Conservation (phyloP, 2,888 invertebrate species). For the Antitype chi region DNA sequence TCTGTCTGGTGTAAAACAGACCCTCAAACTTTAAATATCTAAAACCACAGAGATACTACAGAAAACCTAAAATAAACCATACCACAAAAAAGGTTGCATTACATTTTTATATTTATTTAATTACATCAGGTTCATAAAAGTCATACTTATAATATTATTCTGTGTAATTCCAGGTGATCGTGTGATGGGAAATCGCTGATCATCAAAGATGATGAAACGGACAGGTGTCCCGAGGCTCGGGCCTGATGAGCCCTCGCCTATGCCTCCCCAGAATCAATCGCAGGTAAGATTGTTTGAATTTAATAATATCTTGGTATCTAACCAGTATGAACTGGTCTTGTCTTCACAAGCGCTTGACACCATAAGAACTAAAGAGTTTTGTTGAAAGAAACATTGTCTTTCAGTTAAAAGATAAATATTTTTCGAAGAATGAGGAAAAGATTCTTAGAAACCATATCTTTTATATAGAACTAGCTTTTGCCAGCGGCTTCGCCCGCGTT, state of each 20-base stretch:
- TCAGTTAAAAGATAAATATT: too few relatives aligned
- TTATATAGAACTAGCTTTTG: background rate
- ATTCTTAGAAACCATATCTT: background rate
- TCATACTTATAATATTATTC: conserved; percentile 11
- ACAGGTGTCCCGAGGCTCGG: conserved; percentile 80
- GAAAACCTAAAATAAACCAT: background rate
- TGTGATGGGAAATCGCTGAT: conserved; percentile 78
- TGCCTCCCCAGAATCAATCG: conserved; percentile 76
- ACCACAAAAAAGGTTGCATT: background rate
- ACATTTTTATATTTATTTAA: background rate
- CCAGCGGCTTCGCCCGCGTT: too few relatives aligned
- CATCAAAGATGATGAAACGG: conserved; percentile 80
- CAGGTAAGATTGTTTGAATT: conserved; percentile 71
- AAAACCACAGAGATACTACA: background rate
- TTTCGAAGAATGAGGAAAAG: background rate
- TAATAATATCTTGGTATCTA: background rate
- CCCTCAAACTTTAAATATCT: background rate
- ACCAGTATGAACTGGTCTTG: background rate
- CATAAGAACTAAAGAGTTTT: background rate
- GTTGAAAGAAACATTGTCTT: too few relatives aligned
- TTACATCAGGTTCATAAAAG: background rate
- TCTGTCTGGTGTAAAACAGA: background rate
- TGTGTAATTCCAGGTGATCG: conserved; percentile 76
- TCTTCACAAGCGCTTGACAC: background rate
- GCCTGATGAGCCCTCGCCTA: conserved; percentile 79